Base-by-base conservation (phyloP, 2,888 invertebrate genomes). In the Resseliella maxima region DNA sequence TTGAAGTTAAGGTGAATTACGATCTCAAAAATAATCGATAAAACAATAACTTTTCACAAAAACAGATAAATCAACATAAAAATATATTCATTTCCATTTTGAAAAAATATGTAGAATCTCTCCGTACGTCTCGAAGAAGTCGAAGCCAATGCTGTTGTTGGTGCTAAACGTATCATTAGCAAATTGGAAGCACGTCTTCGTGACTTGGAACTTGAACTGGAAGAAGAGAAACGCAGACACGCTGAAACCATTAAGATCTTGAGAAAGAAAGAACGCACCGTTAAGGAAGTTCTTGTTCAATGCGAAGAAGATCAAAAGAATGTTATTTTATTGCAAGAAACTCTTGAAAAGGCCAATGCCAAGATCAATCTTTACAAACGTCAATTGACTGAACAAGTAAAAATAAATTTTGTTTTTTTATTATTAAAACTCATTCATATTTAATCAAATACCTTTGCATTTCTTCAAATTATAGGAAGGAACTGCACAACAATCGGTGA, bases 281-380 rank as follows among this genome's bases (percentile, higher is more conserved):
- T 98, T 90, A 98, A 99, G 94, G 98, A 98, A 92, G 95, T 98
- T 88, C 94, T 98, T 92, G 95, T 98, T 89, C 97, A 97, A 92
- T 96, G 96, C 90, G 98, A 98, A 92, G 98, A 99, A 92, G 98
- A 99, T 92, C 96, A 98, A 92, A 98, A 98, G 95, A 98, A 97
- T 92, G 96, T 98, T 90, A 92, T 95, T 88, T 93, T 99, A 89
- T 94, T 98, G 89, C 97, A 98, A 92, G 98, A 98, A 91, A 93
- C 95, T 86, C 92, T 97, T 89, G 97, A 98, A 92, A 97, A 97
- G 92, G 92, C 95, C 90, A 92, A 92, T 91, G 95, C 96, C 93
- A 98, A 98, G 93, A 94, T 97, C 90, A 94, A 93, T 92, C 94
- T 98, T 92, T 98, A 96, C 95, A 99, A 98, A 95, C 96, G 98